Conservation (phyloP, 2,797 vertebrate species). For the Pempheris klunzingeri region DNA sequence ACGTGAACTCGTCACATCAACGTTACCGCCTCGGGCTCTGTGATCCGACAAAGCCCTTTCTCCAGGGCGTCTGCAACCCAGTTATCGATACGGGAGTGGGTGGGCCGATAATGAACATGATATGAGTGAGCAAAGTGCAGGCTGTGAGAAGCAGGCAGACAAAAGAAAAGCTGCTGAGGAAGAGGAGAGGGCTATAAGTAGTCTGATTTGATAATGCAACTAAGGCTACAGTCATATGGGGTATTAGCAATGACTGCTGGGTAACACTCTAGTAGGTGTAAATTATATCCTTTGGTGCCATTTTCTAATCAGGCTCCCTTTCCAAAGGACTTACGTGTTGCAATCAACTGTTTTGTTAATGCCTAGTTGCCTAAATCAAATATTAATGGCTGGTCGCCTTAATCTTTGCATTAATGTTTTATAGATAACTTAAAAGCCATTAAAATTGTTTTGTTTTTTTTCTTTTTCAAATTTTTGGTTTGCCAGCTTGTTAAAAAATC, state of each 20-base stretch:
- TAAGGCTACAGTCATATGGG: background rate
- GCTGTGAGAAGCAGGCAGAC: background rate
- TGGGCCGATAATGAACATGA: constrained; percentile 52
- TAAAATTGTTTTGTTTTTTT: too few relatives aligned
- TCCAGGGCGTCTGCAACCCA: constrained; percentile 31
- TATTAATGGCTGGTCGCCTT: too few relatives aligned
- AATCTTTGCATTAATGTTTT: background rate
- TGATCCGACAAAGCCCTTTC: constrained; percentile 44
- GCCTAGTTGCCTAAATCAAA: background rate
- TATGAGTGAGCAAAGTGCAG: constrained; percentile 10
- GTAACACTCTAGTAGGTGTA: background rate
- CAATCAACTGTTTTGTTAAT: background rate
- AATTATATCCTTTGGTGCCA: background rate
- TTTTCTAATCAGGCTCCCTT: background rate
- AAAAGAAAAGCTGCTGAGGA: background rate
- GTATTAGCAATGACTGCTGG: background rate
- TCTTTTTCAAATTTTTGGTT: too few relatives aligned
- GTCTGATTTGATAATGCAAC: background rate
- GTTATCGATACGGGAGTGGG: constrained; percentile 42
- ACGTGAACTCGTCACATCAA: constrained; percentile 43
- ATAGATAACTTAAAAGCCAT: background rate
- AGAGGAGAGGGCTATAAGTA: background rate
- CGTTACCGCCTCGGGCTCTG: constrained; percentile 26
- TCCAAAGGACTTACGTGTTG: background rate
- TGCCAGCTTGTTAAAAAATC: background rate